phyloP scores from a whole-genome alignment of 2,888 invertebrate species.

The Isoperla grammatica region DNA sequence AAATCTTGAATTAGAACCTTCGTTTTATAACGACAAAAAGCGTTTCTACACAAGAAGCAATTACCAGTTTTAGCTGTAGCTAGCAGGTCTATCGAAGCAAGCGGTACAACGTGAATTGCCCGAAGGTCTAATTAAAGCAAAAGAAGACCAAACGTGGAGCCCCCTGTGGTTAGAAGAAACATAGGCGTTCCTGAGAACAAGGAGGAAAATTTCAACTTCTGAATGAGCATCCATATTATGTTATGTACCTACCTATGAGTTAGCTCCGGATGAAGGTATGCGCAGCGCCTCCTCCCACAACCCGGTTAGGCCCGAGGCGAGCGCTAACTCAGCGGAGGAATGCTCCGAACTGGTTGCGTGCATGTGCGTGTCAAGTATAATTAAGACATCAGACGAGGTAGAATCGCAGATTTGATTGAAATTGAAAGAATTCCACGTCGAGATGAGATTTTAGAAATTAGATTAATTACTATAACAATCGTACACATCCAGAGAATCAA shows the following conservation, averaged over 20 bases:
- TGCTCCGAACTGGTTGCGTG: too few relatives aligned
- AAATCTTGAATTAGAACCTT: conserved; percentile 17
- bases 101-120: conserved; percentile 23
- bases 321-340: too few relatives aligned
- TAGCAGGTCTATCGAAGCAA: neutral
- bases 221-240: conserved; percentile 14
- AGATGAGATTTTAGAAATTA: too few relatives aligned
- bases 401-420: too few relatives aligned
- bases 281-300: conserved; percentile 13
- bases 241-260: too few relatives aligned
- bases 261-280: conserved; percentile 10
- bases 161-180: conserved; percentile 16
- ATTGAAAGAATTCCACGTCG: too few relatives aligned
- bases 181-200: conserved; percentile 16
- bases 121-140: conserved; percentile 21
- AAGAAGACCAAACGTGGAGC: conserved; percentile 4
- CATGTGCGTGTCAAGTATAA: too few relatives aligned
- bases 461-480: too few relatives aligned
- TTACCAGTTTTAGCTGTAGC: too few relatives aligned
- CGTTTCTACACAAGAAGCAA: too few relatives aligned
- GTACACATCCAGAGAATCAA: too few relatives aligned
- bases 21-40: conserved; percentile 6
- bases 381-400: too few relatives aligned
- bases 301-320: neutral
- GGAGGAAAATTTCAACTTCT: conserved; percentile 14